phyloP scores from a whole-genome alignment of 1,140 invertebrate genomes.

The Mamestra configurata region DNA sequence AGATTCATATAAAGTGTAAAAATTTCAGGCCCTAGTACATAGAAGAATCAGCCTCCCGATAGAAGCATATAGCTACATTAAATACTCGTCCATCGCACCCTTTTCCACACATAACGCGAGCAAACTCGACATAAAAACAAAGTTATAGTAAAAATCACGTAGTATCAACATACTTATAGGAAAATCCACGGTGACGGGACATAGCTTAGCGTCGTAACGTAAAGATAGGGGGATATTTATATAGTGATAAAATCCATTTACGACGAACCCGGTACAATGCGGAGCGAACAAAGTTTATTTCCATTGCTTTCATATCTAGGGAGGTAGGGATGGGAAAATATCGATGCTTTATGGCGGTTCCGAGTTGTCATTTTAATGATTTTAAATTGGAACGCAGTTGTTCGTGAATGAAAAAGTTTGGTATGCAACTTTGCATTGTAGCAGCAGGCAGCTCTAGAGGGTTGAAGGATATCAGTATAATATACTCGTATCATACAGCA shows the following conservation, averaged over 20 bases:
- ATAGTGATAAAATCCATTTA: slow-evolving; percentile 87
- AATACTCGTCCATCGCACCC: slow-evolving; percentile 24
- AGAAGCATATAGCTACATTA: background rate
- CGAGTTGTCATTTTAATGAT: background rate
- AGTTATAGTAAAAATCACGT: slow-evolving; percentile 46
- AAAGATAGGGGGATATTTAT: slow-evolving; percentile 77
- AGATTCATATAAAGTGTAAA: background rate
- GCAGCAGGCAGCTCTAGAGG: too few species aligned
- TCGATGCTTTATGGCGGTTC: slow-evolving; percentile 49
- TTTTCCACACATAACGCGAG: slow-evolving; percentile 28
- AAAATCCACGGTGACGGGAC: slow-evolving; percentile 66
- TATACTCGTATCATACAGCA: too few species aligned
- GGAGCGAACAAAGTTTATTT: slow-evolving; percentile 85
- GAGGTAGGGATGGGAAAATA: slow-evolving; percentile 56
- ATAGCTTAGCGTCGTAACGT: slow-evolving; percentile 66
- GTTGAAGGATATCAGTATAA: too few species aligned
- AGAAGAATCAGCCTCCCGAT: background rate
- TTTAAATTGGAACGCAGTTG: background rate
- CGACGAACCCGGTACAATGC: slow-evolving; percentile 76
- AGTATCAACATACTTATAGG: slow-evolving; percentile 56
- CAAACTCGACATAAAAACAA: slow-evolving; percentile 42
- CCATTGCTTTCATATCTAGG: slow-evolving; percentile 84
- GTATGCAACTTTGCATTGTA: background rate
- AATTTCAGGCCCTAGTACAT: background rate
- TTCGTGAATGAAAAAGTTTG: background rate